phyloP scores from a whole-genome alignment of 1,140 invertebrate species.

The Agrypnia vestita region DNA sequence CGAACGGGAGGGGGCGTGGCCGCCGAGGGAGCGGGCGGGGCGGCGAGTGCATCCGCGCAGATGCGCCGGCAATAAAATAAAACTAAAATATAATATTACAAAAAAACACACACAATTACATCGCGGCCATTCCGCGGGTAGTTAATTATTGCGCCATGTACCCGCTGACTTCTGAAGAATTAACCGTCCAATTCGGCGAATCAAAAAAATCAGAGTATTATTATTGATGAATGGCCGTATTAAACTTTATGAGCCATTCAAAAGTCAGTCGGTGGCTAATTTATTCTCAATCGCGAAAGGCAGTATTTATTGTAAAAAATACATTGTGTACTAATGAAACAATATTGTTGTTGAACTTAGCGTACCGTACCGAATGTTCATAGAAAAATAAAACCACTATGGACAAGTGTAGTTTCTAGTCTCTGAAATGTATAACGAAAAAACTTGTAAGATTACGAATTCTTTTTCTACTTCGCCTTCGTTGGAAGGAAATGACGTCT shows the following conservation, averaged over 20 bases:
- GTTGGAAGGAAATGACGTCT: neutral
- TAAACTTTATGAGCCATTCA: conserved; percentile 7
- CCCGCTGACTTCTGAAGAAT: neutral
- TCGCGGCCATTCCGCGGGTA: too few species aligned
- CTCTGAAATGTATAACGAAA: too few species aligned
- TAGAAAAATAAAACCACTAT: too few species aligned
- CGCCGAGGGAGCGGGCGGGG: neutral
- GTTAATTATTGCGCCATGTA: neutral
- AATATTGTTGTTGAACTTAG: too few species aligned
- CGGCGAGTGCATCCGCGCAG: neutral
- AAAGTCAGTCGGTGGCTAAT: neutral
- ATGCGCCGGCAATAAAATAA: neutral
- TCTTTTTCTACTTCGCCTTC: neutral
- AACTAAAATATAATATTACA: neutral
- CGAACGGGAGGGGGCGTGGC: neutral
- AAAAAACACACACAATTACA: neutral
- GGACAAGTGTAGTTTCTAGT: too few species aligned
- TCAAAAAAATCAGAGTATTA: neutral
- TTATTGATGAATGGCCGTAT: neutral
- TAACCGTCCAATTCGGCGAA: too few species aligned
- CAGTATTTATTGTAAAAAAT: too few species aligned
- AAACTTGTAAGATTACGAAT: too few species aligned
- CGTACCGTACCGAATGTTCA: too few species aligned
- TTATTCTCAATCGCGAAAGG: too few species aligned
- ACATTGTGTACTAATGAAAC: too few species aligned